phyloP scores from a whole-genome alignment of 2,888 invertebrate species.

The Meiosimyza decipiens region DNA sequence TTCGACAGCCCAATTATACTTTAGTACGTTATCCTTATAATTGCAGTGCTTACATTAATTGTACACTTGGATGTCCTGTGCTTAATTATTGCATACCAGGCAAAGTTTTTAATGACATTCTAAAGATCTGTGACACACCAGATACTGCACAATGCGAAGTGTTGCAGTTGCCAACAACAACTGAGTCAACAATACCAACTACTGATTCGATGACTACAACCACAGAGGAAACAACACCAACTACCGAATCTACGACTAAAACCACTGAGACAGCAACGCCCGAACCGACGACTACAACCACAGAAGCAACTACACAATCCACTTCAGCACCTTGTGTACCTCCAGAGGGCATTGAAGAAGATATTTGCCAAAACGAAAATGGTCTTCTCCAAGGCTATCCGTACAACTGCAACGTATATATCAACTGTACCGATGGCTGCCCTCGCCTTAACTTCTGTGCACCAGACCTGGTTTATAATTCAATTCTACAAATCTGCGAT shows the following conservation, averaged over 20 bases:
- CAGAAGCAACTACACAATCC: constrained; percentile 3
- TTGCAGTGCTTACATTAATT: constrained; percentile 56
- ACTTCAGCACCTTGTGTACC: constrained; percentile 18
- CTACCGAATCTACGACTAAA: neutral
- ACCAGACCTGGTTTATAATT: constrained; percentile 49
- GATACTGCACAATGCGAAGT: constrained; percentile 50
- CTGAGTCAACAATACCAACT: neutral
- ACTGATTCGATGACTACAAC: constrained; percentile 13
- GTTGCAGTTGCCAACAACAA: constrained; percentile 38
- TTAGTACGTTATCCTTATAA: constrained; percentile 49
- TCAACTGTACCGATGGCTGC: constrained; percentile 49
- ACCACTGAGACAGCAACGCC: neutral
- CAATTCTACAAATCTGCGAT: constrained; percentile 51
- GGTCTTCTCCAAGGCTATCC: constrained; percentile 43
- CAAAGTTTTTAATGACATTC: constrained; percentile 49
- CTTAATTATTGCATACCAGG: constrained; percentile 49
- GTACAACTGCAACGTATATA: constrained; percentile 50
- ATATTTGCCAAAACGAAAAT: constrained; percentile 24
- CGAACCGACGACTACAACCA: constrained; percentile 9
- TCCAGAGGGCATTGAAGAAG: neutral
- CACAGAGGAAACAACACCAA: constrained; percentile 1
- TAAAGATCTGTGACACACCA: constrained; percentile 55
- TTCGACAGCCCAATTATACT: constrained; percentile 23
- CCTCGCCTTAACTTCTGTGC: constrained; percentile 48
- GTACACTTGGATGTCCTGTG: constrained; percentile 49